Conservation (phyloP, 53 echinoderm and acorn worm genomes). For the Echinarachnius parma region DNA sequence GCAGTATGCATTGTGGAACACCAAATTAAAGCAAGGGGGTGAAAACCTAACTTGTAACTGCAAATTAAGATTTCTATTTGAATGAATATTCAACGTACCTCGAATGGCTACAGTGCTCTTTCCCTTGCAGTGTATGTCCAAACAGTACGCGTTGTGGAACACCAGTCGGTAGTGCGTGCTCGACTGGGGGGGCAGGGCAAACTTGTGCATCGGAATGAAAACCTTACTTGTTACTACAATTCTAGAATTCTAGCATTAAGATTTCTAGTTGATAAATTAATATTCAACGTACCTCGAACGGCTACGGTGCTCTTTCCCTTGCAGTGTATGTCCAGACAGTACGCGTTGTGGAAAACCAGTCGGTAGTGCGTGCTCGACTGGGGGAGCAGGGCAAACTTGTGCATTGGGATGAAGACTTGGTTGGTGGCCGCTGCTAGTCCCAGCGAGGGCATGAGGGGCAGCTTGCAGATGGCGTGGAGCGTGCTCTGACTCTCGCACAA, state of each 20-base stretch:
- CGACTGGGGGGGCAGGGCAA: slow-evolving; percentile 82
- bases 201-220: slow-evolving; percentile 52
- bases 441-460: slow-evolving; percentile 72
- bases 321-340: slow-evolving; percentile 84
- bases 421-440: slow-evolving; percentile 37
- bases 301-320: slow-evolving; percentile 86
- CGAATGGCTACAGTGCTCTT: slow-evolving; percentile 81
- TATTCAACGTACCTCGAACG: slow-evolving; percentile 79
- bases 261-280: no score
- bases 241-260: no score
- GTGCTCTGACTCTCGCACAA: slow-evolving; percentile 75
- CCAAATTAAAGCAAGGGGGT: no score
- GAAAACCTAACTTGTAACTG: no score
- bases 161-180: slow-evolving; percentile 78
- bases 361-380: slow-evolving; percentile 91
- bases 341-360: slow-evolving; percentile 69
- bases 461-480: slow-evolving; percentile 86
- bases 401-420: slow-evolving; percentile 38
- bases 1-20: no score
- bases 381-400: slow-evolving; percentile 73
- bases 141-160: slow-evolving; percentile 75
- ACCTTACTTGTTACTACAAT: slow-evolving; percentile 22
- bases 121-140: slow-evolving; percentile 85
- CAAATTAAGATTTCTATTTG: no score
- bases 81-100: no score